These are phyloP conservation scores for Helicoverpa armigera DNA, from an alignment of 1,140 invertebrate species.

Conservation along the genomic window DNA sequence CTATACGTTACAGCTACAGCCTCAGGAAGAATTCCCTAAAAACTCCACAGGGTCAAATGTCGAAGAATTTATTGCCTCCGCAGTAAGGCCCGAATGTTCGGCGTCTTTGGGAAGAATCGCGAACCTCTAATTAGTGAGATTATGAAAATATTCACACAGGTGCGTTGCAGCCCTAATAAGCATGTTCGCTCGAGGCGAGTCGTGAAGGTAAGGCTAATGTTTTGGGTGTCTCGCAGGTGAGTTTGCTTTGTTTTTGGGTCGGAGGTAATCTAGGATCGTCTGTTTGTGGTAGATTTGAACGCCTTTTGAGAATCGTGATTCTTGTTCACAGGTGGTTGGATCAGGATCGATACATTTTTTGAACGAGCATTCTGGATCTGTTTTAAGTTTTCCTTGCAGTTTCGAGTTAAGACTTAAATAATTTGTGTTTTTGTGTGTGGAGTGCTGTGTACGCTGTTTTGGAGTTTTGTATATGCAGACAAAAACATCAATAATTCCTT, in stretches of 20 bases:
- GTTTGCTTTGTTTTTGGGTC: slow-evolving; percentile 77
- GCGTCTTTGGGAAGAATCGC: slow-evolving; percentile 83
- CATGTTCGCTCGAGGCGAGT: slow-evolving; percentile 81
- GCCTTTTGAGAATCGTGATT: slow-evolving; percentile 10
- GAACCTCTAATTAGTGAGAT: slow-evolving; percentile 86
- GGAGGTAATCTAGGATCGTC: slow-evolving; percentile 73
- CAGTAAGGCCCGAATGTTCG: slow-evolving; percentile 81
- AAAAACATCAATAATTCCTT: too few species aligned
- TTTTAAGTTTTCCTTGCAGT: neutral
- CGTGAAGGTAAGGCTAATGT: slow-evolving; percentile 81
- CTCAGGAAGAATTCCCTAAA: slow-evolving; percentile 82
- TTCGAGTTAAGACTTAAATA: too few species aligned
- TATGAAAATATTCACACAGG: slow-evolving; percentile 86
- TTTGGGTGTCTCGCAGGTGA: slow-evolving; percentile 83
- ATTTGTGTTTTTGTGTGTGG: too few species aligned
- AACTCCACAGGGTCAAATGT: slow-evolving; percentile 84
- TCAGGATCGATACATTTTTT: neutral
- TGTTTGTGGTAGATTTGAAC: slow-evolving; percentile 38
- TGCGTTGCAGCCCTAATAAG: slow-evolving; percentile 84
- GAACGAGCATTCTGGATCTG: neutral
- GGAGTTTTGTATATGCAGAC: too few species aligned
- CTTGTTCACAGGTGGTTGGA: slow-evolving; percentile 48
- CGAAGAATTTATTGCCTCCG: slow-evolving; percentile 86
- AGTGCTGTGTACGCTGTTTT: too few species aligned
- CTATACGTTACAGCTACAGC: slow-evolving; percentile 67